Base-by-base conservation (phyloP, 1,140 invertebrate species). In the Halictus rubicundus region DNA sequence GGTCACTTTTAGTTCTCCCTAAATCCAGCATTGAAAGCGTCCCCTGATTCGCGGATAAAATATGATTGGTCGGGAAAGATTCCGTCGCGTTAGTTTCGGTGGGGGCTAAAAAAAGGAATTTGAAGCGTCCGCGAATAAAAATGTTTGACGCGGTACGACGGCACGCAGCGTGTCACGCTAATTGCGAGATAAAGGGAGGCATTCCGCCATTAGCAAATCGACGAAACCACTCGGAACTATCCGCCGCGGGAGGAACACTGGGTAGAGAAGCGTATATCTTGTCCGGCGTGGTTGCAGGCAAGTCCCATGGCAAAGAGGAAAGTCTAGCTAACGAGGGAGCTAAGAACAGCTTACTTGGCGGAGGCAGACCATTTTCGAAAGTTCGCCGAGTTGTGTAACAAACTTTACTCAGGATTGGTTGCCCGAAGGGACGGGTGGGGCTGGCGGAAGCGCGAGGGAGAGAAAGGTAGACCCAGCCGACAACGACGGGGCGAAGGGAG, bases 361-460 rank as follows among this genome's bases (percentile, higher is more conserved):
- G 89, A 90, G 90, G 88, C 89, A 90, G 91, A 89, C 91, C 91
- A 91, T 91, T 92, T 92, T 89, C 87, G 83, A 89, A 92, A 91
- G 90, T 92, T 92, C 90, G 81, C 88, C 89, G 89, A 92, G 91
- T 92, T 92, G 91, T 92, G 90, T 92, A 92, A 92, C 91, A 92
- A 92, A 92, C 91, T 92, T 92, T 92, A 89, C 90, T 91, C 89
- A 84, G 90, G 91, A 92, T 92, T 92, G 91, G 91, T 92, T 91
- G 91, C 91, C 89, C 86, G 89, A 90, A 89, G 90, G 91, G 90
- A 89, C 83, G 82, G 89, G 89, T 90, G 89, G 87, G 89, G 84
- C 86, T 73, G 84, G 57, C 85, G 85, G 84, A 87, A 90, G 12
- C 42, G 79, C 60, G 68, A 69, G 65, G 81, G 54, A 79, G 39